Base-by-base conservation (phyloP, 2,113 vertebrate genomes). In the Cheirogaleus medius region DNA sequence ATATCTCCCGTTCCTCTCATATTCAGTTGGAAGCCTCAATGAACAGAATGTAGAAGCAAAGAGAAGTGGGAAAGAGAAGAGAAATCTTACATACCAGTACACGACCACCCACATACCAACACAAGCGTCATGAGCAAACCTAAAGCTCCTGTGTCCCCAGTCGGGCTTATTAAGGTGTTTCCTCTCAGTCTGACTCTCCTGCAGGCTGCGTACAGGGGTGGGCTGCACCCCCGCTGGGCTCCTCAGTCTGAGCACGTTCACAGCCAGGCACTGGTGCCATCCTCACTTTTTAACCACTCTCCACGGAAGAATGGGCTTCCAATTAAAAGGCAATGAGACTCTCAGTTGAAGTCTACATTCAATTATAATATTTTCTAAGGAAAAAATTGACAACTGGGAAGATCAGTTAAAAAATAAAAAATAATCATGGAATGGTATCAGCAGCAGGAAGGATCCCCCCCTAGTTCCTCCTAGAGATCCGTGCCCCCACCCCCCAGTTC, bases 1-100 rank as follows among this genome's bases (percentile, higher is more conserved):
- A 99, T 99, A 99, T 99, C 99, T 99, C 99, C 99, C 99, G 99
- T 99, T 99, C 99, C 99, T 99, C 99, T 99, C 99, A 99, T 99
- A 99, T 98, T 99, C 99, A 98, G 99, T 99, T 97, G 99, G 99
- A 99, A 99, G 99, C 99, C 99, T 99, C 98, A 98, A 97, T 97
- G 98, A 98, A 99, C 98, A 99, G 97, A 99, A 98, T 84, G 98
- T 84, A 98, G 99, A 99, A 99, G 98, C 99, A 98, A 97, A 98
- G 98, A 97, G 98, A 98, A 98, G 98, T 98, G 97, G 98, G 98
- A 98, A 98, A 98, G 98, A 98, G 98, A 98, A 99, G 99, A 98
- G 98, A 98, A 92, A 98, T 99, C 98, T 99, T 99, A 99, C 96
- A 99, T 68, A 98, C 98, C 98, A 85, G 97, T 68, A 97, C 96